A percentile compares a stretch with the other conserved stretches of the same genome.
Evolutionary conservation across 2,888 invertebrate genomes (phyloP).

Genomic region (Hirtodrosophila confusa): DNA sequence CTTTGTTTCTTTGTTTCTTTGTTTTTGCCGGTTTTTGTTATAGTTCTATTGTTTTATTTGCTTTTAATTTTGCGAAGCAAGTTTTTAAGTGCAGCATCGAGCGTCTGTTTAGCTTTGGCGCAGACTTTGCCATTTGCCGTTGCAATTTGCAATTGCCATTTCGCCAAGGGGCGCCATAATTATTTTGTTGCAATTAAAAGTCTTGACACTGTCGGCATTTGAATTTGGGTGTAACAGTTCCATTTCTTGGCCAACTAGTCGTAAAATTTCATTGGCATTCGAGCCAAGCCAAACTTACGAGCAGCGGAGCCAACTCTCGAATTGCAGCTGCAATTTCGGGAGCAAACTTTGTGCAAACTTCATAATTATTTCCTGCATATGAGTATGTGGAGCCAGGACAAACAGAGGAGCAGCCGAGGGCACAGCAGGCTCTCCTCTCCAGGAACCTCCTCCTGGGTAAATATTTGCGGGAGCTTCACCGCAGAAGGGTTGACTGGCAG

Average conservation of each 20-base stretch:
- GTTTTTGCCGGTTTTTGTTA: conserved; percentile 39
- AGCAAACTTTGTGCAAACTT: conserved; percentile 51
- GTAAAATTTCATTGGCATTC: conserved; percentile 54
- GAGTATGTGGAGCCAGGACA: conserved; percentile 12
- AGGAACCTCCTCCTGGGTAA: conserved; percentile 5
- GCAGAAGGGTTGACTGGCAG: not conserved
- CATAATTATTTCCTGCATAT: conserved; percentile 59
- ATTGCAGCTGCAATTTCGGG: conserved; percentile 40
- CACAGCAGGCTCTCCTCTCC: too few relatives aligned
- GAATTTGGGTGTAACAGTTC: conserved; percentile 32
- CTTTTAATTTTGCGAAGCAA: conserved; percentile 70
- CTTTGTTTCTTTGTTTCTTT: not conserved
- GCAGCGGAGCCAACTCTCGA: conserved; percentile 18
- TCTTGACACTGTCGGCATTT: conserved; percentile 64
- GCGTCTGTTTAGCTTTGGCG: conserved; percentile 57
- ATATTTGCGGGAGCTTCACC: conserved; percentile 27
- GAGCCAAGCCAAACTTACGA: conserved; percentile 46
- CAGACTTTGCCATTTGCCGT: conserved; percentile 35
- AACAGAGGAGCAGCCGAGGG: conserved; percentile 1
- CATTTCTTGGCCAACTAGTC: conserved; percentile 33
- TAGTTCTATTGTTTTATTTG: conserved; percentile 72
- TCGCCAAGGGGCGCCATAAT: conserved; percentile 68
- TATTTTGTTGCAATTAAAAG: conserved; percentile 77
- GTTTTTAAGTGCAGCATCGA: conserved; percentile 65
- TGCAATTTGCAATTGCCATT: conserved; percentile 52